Evolutionary conservation across 2,888 invertebrate species (phyloP).

Genomic region (Siphonodentalium dalli): DNA sequence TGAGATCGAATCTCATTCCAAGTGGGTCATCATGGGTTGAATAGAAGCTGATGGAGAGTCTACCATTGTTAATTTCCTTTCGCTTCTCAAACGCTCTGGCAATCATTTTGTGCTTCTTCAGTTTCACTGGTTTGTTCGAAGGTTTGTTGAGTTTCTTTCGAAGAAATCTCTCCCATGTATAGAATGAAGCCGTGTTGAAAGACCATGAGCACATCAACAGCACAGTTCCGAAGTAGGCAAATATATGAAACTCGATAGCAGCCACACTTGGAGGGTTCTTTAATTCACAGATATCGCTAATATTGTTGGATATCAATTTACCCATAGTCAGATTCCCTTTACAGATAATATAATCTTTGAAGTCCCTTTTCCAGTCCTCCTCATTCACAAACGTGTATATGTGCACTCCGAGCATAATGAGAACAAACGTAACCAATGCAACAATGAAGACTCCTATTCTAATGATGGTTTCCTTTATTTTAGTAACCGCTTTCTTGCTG

Average conservation of each 20-base stretch:
- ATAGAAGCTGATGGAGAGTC: slow-evolving; percentile 85
- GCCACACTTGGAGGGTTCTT: slow-evolving; percentile 81
- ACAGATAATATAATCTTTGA: slow-evolving; percentile 75
- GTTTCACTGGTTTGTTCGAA: slow-evolving; percentile 62
- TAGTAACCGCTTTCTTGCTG: slow-evolving; percentile 82
- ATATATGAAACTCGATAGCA: slow-evolving; percentile 81
- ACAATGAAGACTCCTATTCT: slow-evolving; percentile 80
- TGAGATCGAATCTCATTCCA: slow-evolving; percentile 68
- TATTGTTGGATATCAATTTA: slow-evolving; percentile 31
- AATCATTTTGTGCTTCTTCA: slow-evolving; percentile 88
- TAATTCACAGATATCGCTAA: slow-evolving; percentile 70
- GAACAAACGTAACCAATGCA: slow-evolving; percentile 78
- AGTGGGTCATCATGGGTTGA: slow-evolving; percentile 91
- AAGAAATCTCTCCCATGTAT: slow-evolving; percentile 85
- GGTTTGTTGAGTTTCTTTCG: slow-evolving; percentile 73
- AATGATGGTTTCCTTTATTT: slow-evolving; percentile 85
- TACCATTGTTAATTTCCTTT: slow-evolving; percentile 80
- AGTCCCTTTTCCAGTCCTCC: slow-evolving; percentile 77
- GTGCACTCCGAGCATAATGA: slow-evolving; percentile 83
- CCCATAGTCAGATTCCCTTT: slow-evolving; percentile 43
- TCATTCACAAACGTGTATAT: slow-evolving; percentile 81
- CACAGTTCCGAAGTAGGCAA: slow-evolving; percentile 84
- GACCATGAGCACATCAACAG: slow-evolving; percentile 93
- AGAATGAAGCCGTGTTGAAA: slow-evolving; percentile 85
- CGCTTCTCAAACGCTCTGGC: slow-evolving; percentile 89